Evolutionary conservation across 2,888 invertebrate genomes (phyloP).

Genomic region (Quadroppia sp.): DNA sequence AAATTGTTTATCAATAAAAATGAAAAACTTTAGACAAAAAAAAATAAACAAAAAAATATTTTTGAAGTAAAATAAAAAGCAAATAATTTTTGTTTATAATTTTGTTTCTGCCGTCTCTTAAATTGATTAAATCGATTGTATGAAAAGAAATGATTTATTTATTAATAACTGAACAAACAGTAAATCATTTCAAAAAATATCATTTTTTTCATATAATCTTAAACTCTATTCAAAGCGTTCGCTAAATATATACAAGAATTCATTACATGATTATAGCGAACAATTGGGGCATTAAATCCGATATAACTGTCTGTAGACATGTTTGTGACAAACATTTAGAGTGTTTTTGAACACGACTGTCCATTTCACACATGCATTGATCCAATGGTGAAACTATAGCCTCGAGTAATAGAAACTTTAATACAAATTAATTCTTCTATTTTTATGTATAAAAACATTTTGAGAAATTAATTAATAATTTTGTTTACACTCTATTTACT

Average conservation of each 20-base stretch:
- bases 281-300: not conserved
- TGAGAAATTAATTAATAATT: not conserved
- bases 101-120: too few relatives aligned
- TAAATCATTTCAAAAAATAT: not conserved
- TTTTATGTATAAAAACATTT: not conserved
- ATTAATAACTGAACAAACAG: too few relatives aligned
- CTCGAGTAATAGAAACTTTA: not conserved
- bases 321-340: not conserved
- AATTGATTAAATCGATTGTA: not conserved
- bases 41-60: not conserved
- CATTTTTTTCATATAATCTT: not conserved
- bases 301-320: not conserved
- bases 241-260: not conserved
- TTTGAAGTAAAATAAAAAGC: not conserved
- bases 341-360: not conserved
- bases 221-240: too few relatives aligned
- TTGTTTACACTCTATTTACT: not conserved
- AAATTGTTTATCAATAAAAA: conserved; percentile 11
- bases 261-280: not conserved
- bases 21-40: not conserved
- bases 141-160: not conserved
- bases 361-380: not conserved
- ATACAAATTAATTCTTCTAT: not conserved
- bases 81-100: not conserved
- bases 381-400: not conserved